Conservation (phyloP, 2,888 invertebrate genomes). For the Ligdia adustata region DNA sequence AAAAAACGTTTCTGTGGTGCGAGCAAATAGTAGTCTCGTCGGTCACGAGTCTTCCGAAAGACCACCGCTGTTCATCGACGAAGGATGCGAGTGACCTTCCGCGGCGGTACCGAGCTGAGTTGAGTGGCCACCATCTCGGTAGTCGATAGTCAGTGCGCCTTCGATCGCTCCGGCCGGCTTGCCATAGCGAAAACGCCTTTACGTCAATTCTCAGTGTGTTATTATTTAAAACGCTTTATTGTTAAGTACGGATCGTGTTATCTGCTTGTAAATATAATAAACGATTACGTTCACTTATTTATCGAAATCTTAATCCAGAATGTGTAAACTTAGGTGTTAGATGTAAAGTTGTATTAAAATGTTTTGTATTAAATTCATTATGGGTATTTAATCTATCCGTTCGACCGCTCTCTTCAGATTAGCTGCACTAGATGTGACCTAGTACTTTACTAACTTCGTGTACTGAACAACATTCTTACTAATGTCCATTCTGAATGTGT, state of each 20-base stretch:
- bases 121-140: constrained; percentile 26
- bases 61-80: constrained; percentile 71
- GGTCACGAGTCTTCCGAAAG: constrained; percentile 77
- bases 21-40: constrained; percentile 76
- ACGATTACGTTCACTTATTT: constrained; percentile 81
- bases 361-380: constrained; percentile 81
- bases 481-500: constrained; percentile 58
- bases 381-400: constrained; percentile 79
- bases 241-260: constrained; percentile 78
- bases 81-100: too few relatives aligned
- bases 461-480: constrained; percentile 56
- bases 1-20: constrained; percentile 78
- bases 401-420: constrained; percentile 81
- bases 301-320: constrained; percentile 76
- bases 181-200: constrained; percentile 80
- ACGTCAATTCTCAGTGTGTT: constrained; percentile 84
- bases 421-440: constrained; percentile 68
- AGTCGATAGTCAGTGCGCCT: constrained; percentile 37
- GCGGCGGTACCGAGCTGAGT: background rate
- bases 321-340: constrained; percentile 81
- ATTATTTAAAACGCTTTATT: constrained; percentile 82
- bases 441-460: constrained; percentile 61
- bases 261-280: constrained; percentile 82
- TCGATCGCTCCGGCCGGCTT: constrained; percentile 70
- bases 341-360: constrained; percentile 83